Percentiles rank a stretch among this genome's conserved stretches.
These are phyloP conservation scores for Heliconius ismenius DNA, from an alignment of 2,888 invertebrate species.

Conservation along the genomic window DNA sequence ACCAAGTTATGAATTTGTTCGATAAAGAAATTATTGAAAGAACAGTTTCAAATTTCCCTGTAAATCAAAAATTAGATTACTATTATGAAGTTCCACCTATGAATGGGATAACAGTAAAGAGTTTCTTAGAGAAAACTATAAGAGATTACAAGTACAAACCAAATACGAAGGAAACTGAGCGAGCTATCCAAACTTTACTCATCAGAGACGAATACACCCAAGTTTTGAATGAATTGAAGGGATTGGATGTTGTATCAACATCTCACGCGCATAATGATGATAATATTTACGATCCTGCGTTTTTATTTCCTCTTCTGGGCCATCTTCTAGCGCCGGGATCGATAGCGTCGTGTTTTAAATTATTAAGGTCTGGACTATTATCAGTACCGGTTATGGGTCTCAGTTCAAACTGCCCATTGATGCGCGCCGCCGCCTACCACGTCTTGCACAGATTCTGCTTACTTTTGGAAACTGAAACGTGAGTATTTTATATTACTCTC, in stretches of 20 bases:
- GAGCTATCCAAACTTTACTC: slow-evolving; percentile 51
- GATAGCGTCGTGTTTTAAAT: slow-evolving; percentile 86
- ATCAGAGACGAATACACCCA: slow-evolving; percentile 54
- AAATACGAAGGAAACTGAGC: slow-evolving; percentile 57
- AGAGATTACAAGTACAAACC: slow-evolving; percentile 55
- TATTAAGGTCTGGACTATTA: slow-evolving; percentile 86
- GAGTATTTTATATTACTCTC: slow-evolving; percentile 49
- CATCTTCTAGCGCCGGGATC: slow-evolving; percentile 89
- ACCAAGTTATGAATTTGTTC: slow-evolving; percentile 87
- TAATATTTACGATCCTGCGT: slow-evolving; percentile 90
- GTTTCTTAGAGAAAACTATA: slow-evolving; percentile 49
- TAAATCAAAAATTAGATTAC: slow-evolving; percentile 81
- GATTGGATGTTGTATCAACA: slow-evolving; percentile 52
- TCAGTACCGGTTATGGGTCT: slow-evolving; percentile 87
- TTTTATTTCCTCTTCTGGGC: slow-evolving; percentile 89
- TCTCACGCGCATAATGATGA: slow-evolving; percentile 58
- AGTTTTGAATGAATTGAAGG: slow-evolving; percentile 48
- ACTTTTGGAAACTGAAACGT: slow-evolving; percentile 88
- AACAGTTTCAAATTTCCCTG: slow-evolving; percentile 88
- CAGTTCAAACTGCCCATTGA: slow-evolving; percentile 84
- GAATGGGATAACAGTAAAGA: slow-evolving; percentile 46
- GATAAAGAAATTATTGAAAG: slow-evolving; percentile 83
- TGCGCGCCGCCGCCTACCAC: slow-evolving; percentile 88
- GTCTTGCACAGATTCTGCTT: slow-evolving; percentile 87
- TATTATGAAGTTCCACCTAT: slow-evolving; percentile 61